These are phyloP conservation scores for Sebastes aleutianus DNA, from an alignment of 2,797 vertebrate species.

Conservation along the genomic window DNA sequence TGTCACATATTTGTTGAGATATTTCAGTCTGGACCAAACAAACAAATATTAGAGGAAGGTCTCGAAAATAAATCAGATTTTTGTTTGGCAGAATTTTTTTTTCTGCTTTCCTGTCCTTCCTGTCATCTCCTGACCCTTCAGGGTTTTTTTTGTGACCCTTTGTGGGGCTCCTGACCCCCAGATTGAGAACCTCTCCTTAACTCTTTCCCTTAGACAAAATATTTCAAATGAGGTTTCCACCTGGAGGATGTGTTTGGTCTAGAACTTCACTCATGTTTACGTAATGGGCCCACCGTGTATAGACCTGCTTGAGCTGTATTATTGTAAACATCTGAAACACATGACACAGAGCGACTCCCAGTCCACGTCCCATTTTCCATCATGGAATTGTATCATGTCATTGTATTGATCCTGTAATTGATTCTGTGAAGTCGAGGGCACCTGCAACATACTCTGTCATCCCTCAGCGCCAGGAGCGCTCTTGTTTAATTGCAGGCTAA, in stretches of 20 bases:
- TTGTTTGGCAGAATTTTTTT: background rate
- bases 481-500: conserved; percentile 80
- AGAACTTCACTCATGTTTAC: conserved; percentile 31
- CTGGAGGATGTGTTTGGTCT: conserved; percentile 49
- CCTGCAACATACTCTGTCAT: conserved; percentile 69
- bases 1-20: background rate
- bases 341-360: conserved; percentile 32
- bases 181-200: background rate
- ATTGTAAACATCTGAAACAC: conserved; percentile 67
- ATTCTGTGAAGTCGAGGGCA: conserved; percentile 73
- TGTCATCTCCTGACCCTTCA: background rate
- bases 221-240: conserved; percentile 44
- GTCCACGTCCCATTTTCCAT: conserved; percentile 61
- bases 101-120: background rate
- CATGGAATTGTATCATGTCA: conserved; percentile 75
- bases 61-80: background rate
- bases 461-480: conserved; percentile 64
- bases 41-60: background rate
- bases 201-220: conserved; percentile 17
- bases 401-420: conserved; percentile 76
- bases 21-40: background rate
- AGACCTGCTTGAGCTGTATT: conserved; percentile 42
- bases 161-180: background rate
- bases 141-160: background rate
- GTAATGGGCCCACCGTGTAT: conserved; percentile 17